Percentiles rank a stretch among this genome's conserved stretches.
These are phyloP conservation scores for Pteronura brasiliensis DNA, from an alignment of 2,113 vertebrate species.

Conservation along the genomic window DNA sequence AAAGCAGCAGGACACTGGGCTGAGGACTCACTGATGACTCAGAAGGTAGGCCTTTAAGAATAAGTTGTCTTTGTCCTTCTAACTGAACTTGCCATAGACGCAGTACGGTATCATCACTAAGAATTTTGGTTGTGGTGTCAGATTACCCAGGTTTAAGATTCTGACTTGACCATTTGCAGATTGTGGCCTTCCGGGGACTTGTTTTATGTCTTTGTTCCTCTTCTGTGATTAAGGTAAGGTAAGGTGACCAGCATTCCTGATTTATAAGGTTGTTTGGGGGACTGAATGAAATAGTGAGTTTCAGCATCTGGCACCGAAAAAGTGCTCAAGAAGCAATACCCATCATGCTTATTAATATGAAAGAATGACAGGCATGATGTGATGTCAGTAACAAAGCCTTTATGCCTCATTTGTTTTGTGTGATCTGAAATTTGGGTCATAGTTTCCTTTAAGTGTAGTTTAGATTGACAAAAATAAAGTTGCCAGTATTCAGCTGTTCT, in stretches of 20 bases:
- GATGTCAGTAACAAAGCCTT: not conserved
- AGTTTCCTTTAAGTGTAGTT: not conserved
- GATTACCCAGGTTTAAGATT: not conserved
- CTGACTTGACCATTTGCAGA: not conserved
- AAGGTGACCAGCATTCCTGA: not conserved
- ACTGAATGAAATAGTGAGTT: not conserved
- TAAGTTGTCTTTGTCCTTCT: not conserved
- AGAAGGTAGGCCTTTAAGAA: not conserved
- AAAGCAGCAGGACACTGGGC: not conserved
- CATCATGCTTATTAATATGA: not conserved
- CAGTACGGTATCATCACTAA: not conserved
- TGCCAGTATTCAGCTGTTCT: not conserved
- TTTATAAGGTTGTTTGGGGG: not conserved
- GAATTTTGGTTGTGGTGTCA: not conserved
- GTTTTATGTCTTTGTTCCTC: not conserved
- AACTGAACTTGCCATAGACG: not conserved
- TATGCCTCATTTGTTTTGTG: not conserved
- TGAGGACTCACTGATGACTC: not conserved
- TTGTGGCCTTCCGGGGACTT: not conserved
- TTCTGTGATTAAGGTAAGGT: not conserved
- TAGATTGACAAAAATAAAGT: not conserved
- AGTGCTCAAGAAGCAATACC: not conserved
- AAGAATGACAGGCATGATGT: not conserved
- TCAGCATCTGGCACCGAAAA: not conserved
- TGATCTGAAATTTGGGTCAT: not conserved